Evolutionary conservation across 1,140 invertebrate species (phyloP), one percentile per base, ranked within the genome.

Genomic region (Calycopis cecrops): DNA sequence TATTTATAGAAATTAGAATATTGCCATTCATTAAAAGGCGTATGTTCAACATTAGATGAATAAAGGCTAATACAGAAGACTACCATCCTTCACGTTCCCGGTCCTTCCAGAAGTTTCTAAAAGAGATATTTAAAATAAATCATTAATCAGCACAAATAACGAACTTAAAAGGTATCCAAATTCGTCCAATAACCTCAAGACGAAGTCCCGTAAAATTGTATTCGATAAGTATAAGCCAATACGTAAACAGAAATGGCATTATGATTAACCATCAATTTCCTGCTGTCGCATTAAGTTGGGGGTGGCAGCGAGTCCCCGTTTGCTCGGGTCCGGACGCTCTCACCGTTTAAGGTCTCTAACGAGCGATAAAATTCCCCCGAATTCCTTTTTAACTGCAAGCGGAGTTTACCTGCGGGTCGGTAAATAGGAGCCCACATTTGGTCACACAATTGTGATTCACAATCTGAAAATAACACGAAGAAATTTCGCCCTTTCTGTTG

Each of bases 351-450:
- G 68, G 78, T 80, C 73, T 69, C 77, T 84, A 82, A 84, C 79
- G 77, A 79, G 71, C 73, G 69, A 80, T 81, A 81, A 81, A 80
- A 84, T 70, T 79, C 65, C 62, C 53, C 69, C 69, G 65, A 73
- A 81, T 76, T 80, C 69, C 72, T 84, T 78, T 79, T 79, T 77
- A 81, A 79, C 76, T 76, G 75, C 66, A 73, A 60, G 60, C 67
- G 65, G 62, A 78, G 75, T 80, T 80, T 74, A 77, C 73, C 75
- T 80, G 75, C 54, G 76, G 78, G 76, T 72, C 47, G 59, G 73
- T 71, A 79, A 78, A 77, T 77, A 79, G 63, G 55, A 59, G 58
- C 74, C 71, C 71, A 79, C 75, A 79, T 78, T 79, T 73, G 71
- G 73, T 69, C 58, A 56, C 56, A 57, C 67, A 72, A 69, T 75